These are phyloP conservation scores for Dione juno DNA, from an alignment of 2,888 invertebrate species.

Conservation along the genomic window DNA sequence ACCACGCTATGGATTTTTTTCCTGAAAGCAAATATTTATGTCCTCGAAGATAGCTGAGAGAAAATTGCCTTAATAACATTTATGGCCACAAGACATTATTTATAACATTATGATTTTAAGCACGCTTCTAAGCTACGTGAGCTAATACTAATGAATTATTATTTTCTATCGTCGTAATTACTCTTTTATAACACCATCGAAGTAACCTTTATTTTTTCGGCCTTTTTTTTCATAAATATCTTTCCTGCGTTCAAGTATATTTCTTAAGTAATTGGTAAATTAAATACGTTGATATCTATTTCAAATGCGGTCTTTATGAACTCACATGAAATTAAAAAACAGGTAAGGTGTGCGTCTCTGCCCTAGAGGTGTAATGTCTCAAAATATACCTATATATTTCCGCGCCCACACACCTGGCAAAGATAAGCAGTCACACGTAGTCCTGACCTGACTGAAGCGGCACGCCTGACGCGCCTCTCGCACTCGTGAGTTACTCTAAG, in stretches of 20 bases:
- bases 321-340: constrained; percentile 9
- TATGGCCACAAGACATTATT: constrained; percentile 45
- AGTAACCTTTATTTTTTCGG: too few relatives aligned
- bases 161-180: neutral
- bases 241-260: too few relatives aligned
- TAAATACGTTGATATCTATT: too few relatives aligned
- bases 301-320: neutral
- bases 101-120: constrained; percentile 54
- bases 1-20: constrained; percentile 6
- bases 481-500: constrained; percentile 59
- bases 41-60: constrained; percentile 18
- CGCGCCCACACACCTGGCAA: constrained; percentile 68
- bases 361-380: constrained; percentile 38
- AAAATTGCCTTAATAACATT: constrained; percentile 33
- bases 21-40: constrained; percentile 31
- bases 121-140: constrained; percentile 59
- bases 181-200: neutral
- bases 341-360: constrained; percentile 29
- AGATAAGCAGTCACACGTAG: constrained; percentile 66
- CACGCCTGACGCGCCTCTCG: constrained; percentile 55
- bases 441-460: constrained; percentile 57
- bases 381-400: constrained; percentile 52
- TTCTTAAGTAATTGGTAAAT: too few relatives aligned
- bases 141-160: constrained; percentile 30
- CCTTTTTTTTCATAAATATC: too few relatives aligned